Conservation (phyloP, 1,140 invertebrate genomes). For the Neodiprion pinetum region DNA sequence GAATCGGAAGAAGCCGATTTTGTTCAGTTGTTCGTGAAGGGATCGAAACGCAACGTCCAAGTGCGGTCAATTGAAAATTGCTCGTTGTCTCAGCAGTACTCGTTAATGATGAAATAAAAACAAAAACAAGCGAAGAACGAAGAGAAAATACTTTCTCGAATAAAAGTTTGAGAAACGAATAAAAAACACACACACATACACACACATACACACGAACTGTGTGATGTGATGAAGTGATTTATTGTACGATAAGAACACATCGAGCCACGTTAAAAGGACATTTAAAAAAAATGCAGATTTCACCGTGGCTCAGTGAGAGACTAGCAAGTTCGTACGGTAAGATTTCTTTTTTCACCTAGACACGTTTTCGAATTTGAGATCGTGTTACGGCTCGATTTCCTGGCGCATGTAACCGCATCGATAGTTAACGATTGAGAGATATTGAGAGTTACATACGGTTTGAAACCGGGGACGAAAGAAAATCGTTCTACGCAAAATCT, state of each 20-base stretch:
- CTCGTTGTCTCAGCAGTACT: conserved; percentile 59
- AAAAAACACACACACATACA: background rate
- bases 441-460: no score
- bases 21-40: background rate
- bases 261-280: background rate
- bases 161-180: background rate
- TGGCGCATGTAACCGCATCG: background rate
- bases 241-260: background rate
- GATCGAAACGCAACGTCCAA: conserved; percentile 44
- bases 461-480: no score
- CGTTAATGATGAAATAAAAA: background rate
- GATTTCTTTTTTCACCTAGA: background rate
- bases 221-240: background rate
- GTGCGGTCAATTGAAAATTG: conserved; percentile 53
- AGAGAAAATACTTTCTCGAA: background rate
- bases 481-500: no score
- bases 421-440: no score
- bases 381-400: background rate
- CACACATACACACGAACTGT: background rate
- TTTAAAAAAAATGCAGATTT: background rate
- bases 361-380: background rate
- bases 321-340: background rate
- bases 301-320: background rate
- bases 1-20: conserved; percentile 4
- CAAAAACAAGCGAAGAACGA: background rate